A percentile compares a stretch with the other conserved stretches of the same genome.
phyloP scores from a whole-genome alignment of 1,140 invertebrate genomes.

The Penaeus japonicus region DNA sequence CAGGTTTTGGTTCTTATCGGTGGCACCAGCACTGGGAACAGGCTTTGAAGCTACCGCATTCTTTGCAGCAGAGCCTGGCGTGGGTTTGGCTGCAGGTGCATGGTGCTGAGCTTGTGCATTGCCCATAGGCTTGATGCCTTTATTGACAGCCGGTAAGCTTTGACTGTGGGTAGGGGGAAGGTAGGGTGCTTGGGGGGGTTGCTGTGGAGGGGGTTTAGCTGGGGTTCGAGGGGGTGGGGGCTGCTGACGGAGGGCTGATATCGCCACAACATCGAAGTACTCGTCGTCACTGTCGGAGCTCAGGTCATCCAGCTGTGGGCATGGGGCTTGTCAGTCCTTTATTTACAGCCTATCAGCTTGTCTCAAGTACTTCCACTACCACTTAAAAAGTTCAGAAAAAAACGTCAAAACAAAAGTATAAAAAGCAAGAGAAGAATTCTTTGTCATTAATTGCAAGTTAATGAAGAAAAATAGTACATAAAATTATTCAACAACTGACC shows the following conservation, averaged over 20 bases:
- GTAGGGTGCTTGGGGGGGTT: neutral
- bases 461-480: no score
- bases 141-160: constrained; percentile 48
- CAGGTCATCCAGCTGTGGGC: constrained; percentile 58
- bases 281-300: constrained; percentile 59
- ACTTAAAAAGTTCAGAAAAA: neutral
- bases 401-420: neutral
- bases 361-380: no score
- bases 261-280: constrained; percentile 57
- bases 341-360: neutral
- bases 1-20: no score
- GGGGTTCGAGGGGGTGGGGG: neutral
- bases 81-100: neutral
- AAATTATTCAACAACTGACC: no score
- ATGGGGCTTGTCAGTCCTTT: constrained; percentile 18
- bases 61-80: neutral
- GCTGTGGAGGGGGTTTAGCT: neutral
- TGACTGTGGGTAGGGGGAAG: constrained; percentile 41
- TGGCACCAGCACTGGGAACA: no score
- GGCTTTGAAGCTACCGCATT: no score
- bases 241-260: constrained; percentile 30
- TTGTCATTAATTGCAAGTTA: no score
- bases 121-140: constrained; percentile 28
- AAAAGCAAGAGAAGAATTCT: neutral
- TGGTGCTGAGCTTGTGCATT: neutral